Evolutionary conservation across 2,797 vertebrate genomes (phyloP).

Genomic region (Gobio occitaniae): DNA sequence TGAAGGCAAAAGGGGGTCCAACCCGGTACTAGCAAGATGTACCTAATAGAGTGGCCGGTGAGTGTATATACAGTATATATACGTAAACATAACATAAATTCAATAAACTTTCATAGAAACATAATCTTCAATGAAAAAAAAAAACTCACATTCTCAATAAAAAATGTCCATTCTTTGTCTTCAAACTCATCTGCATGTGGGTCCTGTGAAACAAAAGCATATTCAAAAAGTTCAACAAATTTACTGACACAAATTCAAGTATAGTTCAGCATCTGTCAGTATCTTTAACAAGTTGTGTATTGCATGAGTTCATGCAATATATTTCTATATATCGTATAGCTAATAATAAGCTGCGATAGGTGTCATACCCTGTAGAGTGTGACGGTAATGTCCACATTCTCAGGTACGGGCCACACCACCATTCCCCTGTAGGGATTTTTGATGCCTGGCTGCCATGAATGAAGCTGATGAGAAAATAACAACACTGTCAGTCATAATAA

Average conservation of each 20-base stretch:
- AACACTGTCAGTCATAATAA: not conserved
- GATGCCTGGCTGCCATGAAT: slow-evolving; percentile 93
- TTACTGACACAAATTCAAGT: not conserved
- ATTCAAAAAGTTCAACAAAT: not conserved
- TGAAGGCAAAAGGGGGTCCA: no score
- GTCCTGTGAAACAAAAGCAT: slow-evolving; percentile 80
- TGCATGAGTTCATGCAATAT: not conserved
- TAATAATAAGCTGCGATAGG: not conserved
- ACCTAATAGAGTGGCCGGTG: no score
- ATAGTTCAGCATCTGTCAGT: not conserved
- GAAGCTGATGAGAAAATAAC: slow-evolving; percentile 76
- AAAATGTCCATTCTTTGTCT: slow-evolving; percentile 99
- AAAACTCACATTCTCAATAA: slow-evolving; percentile 96
- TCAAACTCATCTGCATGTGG: slow-evolving; percentile 99
- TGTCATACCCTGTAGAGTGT: slow-evolving; percentile 88
- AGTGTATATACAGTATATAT: no score
- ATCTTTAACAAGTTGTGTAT: not conserved
- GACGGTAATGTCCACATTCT: slow-evolving; percentile 91
- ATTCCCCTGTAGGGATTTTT: slow-evolving; percentile 91
- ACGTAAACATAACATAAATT: no score
- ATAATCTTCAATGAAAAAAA: not conserved
- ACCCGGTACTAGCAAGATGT: no score
- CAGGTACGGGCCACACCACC: slow-evolving; percentile 91
- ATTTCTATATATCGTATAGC: not conserved
- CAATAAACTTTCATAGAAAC: not conserved